Evolutionary conservation across 1,140 invertebrate genomes (phyloP).

Genomic region (Drosophila nannoptera): DNA sequence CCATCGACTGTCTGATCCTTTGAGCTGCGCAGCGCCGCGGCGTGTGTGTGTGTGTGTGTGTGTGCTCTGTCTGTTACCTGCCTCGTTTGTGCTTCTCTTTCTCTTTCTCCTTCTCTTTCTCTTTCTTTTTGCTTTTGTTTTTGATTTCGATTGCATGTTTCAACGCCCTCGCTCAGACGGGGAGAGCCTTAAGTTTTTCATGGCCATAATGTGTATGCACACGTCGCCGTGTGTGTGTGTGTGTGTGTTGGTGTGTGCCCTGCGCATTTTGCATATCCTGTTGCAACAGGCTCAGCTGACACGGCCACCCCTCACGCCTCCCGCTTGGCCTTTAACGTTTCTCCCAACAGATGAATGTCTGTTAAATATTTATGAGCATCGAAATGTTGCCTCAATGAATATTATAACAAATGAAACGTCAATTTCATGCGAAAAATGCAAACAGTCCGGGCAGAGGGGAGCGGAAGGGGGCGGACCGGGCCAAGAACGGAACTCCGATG

Average conservation of each 20-base stretch:
- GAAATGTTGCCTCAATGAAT: conserved; percentile 71
- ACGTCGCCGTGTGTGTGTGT: conserved; percentile 18
- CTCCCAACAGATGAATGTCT: conserved; percentile 63
- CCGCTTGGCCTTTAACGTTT: conserved; percentile 39
- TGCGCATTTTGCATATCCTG: conserved; percentile 18
- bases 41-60: neutral
- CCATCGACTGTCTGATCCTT: conserved; percentile 19
- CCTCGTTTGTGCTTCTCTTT: neutral
- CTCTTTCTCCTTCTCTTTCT: no score
- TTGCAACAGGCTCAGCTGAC: conserved; percentile 14
- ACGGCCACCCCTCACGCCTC: neutral
- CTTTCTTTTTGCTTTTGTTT: conserved; percentile 3
- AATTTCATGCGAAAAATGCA: conserved; percentile 64
- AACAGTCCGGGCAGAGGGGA: conserved; percentile 25
- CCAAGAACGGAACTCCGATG: conserved; percentile 12
- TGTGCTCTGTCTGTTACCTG: neutral
- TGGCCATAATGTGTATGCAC: conserved; percentile 39
- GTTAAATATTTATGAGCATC: conserved; percentile 71
- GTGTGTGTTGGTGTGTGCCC: conserved; percentile 13
- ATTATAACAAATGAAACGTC: conserved; percentile 72
- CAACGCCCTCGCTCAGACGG: conserved; percentile 21
- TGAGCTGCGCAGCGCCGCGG: conserved; percentile 7
- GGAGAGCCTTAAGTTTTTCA: conserved; percentile 37
- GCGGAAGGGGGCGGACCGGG: neutral
- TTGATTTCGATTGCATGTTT: conserved; percentile 22